Evolutionary conservation across 2,888 invertebrate genomes (phyloP).

Genomic region (Pemphredon lugubris): DNA sequence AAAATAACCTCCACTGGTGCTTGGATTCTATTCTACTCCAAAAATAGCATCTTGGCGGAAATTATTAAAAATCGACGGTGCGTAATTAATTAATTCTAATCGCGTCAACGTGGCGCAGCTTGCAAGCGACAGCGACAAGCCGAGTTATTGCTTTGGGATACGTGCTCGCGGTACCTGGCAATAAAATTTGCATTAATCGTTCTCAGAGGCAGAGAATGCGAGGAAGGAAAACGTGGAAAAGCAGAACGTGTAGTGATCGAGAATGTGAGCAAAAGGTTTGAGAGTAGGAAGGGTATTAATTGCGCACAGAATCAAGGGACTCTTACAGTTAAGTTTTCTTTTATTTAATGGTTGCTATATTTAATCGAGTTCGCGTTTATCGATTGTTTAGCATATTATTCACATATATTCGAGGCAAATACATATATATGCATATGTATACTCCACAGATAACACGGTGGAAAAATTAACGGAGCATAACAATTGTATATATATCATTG

Average conservation of each 20-base stretch:
- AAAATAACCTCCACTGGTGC: background rate
- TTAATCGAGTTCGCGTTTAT: no score
- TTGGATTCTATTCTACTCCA: background rate
- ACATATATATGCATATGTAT: no score
- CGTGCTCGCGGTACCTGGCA: conserved; percentile 57
- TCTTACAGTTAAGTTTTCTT: no score
- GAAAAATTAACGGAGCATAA: no score
- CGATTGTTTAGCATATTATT: no score
- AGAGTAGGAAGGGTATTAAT: background rate
- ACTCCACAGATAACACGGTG: no score
- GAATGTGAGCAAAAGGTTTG: background rate
- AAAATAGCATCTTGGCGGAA: background rate
- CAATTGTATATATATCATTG: no score
- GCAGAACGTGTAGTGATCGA: conserved; percentile 25
- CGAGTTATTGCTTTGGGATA: conserved; percentile 64
- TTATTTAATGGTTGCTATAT: no score
- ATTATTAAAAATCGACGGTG: conserved; percentile 45
- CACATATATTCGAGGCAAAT: no score
- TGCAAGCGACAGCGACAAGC: conserved; percentile 61
- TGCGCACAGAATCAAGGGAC: no score
- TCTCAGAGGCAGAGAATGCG: conserved; percentile 31
- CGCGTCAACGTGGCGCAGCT: conserved; percentile 63
- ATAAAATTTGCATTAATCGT: conserved; percentile 71
- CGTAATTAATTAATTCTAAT: conserved; percentile 69
- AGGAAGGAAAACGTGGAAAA: conserved; percentile 40